Conservation (phyloP, 23 tunicate species). For the Clavelina lepadiformis region DNA sequence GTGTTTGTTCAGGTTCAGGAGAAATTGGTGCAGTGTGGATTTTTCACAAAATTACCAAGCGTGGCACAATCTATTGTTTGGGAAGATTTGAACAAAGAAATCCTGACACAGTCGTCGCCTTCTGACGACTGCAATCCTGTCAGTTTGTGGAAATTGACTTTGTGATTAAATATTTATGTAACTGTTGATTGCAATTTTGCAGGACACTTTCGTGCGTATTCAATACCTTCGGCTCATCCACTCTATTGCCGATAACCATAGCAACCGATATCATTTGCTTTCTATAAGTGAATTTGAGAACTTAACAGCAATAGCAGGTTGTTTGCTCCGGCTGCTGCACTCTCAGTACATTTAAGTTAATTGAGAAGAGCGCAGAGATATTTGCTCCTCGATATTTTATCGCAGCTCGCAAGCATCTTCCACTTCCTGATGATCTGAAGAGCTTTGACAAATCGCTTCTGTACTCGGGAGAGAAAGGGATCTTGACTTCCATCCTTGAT, state of each 20-base stretch:
- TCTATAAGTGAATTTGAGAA: constrained; percentile 13
- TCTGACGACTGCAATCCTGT: constrained; percentile 11
- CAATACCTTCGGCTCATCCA: constrained; percentile 70
- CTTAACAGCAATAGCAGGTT: constrained; percentile 20
- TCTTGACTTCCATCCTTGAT: constrained; percentile 27
- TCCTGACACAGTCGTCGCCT: background rate
- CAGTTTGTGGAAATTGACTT: constrained; percentile 1
- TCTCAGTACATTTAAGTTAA: too few species aligned
- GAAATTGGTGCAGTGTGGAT: constrained; percentile 5
- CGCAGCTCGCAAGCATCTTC: too few species aligned
- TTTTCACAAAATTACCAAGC: constrained; percentile 5
- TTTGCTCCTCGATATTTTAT: too few species aligned
- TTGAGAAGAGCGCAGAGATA: too few species aligned
- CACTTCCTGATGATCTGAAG: too few species aligned
- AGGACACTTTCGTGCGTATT: constrained; percentile 45
- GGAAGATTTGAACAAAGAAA: constrained; percentile 6
- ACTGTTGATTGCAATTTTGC: constrained; percentile 2
- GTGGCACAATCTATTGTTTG: constrained; percentile 22
- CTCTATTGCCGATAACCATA: constrained; percentile 60
- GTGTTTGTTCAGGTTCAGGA: constrained; percentile 25
- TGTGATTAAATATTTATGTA: background rate
- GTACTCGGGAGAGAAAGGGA: constrained; percentile 24
- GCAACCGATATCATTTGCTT: constrained; percentile 52
- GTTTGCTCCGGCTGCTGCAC: too few species aligned
- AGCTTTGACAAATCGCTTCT: too few species aligned